Base-by-base conservation (phyloP, 2,888 invertebrate genomes). In the Melinaea menophilus region DNA sequence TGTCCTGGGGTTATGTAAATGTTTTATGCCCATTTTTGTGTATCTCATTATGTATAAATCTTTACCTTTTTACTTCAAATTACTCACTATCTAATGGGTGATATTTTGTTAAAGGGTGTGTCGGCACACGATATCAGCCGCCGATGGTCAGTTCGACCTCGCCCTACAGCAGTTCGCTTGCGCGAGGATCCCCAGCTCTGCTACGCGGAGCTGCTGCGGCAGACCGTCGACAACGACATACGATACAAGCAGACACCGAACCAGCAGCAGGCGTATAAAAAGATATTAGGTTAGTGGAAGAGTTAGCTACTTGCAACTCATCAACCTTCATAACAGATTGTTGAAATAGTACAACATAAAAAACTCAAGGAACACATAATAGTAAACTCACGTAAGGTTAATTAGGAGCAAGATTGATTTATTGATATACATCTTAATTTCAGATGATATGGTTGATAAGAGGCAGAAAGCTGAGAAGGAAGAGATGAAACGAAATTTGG, bases 181-280 rank as follows among this genome's bases (percentile, higher is more conserved):
- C 93, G 75, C 84, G 95, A 75, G 89, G 95, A 95, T 77, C 94
- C 95, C 2, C 90, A 93, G 69, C 86, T 95, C 71, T 92, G 93
- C 70, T 92, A 93, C 81, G 89, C 92, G n/a, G 92, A 93, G 56
- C 88, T 91, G 62, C 79, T 92, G 66, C 90, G 94, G 67, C 91
- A 92, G 75, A 92, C 92, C 67, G 92, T 95, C 12, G 95, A 95
- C 74, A 95, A 95, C 79, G 93, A 93, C 73, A 89, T 95, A 67
- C 88, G 95, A 41, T 95, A 95, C 79, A 92, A 92, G 70, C 92
- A 92, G 59, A 89, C 92, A 33, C 88, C 91, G 62, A 86, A 81
- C 31, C 90, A 93, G 66, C 92, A 93, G 73, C 83, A 86, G 64
- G 80, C 82, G 59, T 94, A 94, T 75, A 93, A 92, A 75, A 84